Base-by-base conservation (phyloP, 2,797 vertebrate genomes). In the Sebastiscus albofasciatus region DNA sequence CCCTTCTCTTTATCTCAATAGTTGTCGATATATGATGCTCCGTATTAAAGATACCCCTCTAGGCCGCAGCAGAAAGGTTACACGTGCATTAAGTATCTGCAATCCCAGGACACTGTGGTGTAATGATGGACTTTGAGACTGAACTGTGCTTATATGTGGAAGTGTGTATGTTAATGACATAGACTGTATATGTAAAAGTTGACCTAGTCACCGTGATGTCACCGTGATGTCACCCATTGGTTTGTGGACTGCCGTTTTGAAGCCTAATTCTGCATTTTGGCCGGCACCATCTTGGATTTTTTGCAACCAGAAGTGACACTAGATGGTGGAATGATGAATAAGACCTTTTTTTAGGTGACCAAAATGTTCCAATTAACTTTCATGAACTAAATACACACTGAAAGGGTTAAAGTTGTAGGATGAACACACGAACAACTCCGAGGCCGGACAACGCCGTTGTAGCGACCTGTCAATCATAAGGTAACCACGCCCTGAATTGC, bases 11-110 rank as follows among this genome's bases (percentile, higher is more conserved):
- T 24, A 55, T 14, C 77, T 80, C 49, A 27, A 58, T 31, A 82
- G 78, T 81, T 77, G 64, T 52, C 60, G 16, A 89, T 89, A 92
- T 87, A 91, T 84, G 81, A 83, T 80, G 79, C 87, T 87, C 79
- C 36, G 70, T 81, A 80, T 92, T 89, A 88, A 69, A 90, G 86
- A 87, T 79, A 80, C 20, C 71, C 76, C 83, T 83, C 75, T 65
- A 71, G 77, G 77, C 70, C 71, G 85, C 52, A 58, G 80, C 72
- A 79, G 79, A 89, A 87, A 87, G 84, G 82, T 84, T 80, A 26
- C 22, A 39, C 70, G 12, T 76, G 29, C 65, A n/a, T 20, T 62
- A 14, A 58, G 61, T 66, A 55, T 52, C 33, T 72, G 67, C 75
- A 72, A 31, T 80, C 54, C 75, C 66, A 39, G 67, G 79, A 79